Conservation (phyloP, 2,888 invertebrate genomes). For the Terebella lapidaria region DNA sequence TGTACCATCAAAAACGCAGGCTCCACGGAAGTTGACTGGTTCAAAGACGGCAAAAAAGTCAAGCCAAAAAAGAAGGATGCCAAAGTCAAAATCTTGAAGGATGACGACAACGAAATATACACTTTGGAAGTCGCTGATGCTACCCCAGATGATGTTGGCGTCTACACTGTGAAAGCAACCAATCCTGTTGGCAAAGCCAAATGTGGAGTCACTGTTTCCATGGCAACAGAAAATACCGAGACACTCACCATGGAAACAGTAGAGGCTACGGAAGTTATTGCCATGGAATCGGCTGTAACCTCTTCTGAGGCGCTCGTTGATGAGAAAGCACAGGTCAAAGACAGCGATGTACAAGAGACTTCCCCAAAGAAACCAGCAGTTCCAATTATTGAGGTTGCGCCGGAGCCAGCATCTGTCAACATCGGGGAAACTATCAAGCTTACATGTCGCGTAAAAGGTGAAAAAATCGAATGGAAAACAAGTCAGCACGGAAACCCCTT, state of each 20-base stretch:
- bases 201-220: neutral
- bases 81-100: slow-evolving; percentile 11
- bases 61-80: slow-evolving; percentile 8
- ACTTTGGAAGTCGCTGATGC: slow-evolving; percentile 30
- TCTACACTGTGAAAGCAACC: slow-evolving; percentile 26
- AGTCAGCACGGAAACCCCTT: no score
- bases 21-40: slow-evolving; percentile 26
- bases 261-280: neutral
- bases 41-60: slow-evolving; percentile 24
- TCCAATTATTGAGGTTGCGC: neutral
- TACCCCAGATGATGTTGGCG: slow-evolving; percentile 29
- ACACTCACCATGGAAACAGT: neutral
- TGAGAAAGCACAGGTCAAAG: neutral
- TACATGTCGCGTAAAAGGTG: neutral
- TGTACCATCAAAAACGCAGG: neutral
- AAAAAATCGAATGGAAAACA: no score
- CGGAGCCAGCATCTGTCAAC: neutral
- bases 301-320: neutral
- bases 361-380: neutral
- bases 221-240: neutral
- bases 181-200: slow-evolving; percentile 5
- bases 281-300: neutral
- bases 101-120: slow-evolving; percentile 23
- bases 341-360: neutral
- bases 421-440: neutral